Base-by-base conservation (phyloP, 2,113 vertebrate genomes). In the Odocoileus hemionus region DNA sequence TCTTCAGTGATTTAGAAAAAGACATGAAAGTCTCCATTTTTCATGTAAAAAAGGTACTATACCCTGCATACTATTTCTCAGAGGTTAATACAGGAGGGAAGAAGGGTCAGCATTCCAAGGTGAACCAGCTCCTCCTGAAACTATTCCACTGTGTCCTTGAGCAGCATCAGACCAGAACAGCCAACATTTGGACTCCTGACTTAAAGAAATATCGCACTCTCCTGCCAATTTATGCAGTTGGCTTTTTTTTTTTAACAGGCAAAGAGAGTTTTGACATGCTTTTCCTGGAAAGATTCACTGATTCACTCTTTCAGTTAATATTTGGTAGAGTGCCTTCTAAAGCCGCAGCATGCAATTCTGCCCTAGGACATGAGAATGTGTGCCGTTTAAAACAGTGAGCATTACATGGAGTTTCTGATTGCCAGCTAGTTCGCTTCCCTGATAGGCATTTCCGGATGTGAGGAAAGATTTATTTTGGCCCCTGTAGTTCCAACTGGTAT, bases 281-380 rank as follows among this genome's bases (percentile, higher is more conserved):
- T 97, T 95, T 97, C 93, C 97, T 96, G 96, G 94, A 97, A 98
- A 96, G 95, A 97, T 91, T 85, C 90, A 89, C 67, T 54, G 80
- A 91, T 89, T 93, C 58, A 36, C 0, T 93, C 84, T 86, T 97
- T 96, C 83, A 50, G 78, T 70, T 85, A 61, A n/a, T 82, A 76
- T 52, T 90, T 97, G 94, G 52, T 90, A 50, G 28, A 33, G 30
- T 91, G 96, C 60, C 84, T 70, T 9, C 79, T 80, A 55, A 78
- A 95, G 85, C 50, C 52, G 0, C 0, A 17, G 67, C 67, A 17
- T 21, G 64, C 43, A 36, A 1, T 91, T 95, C 90, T 58, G 76
- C 96, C 85, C 47, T 3, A 54, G 92, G 88, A 83, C 45, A 55
- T 8, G 30, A 33, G 26, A 52, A 30, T 52, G 83, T 87, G 57